A percentile compares a stretch with the other conserved stretches of the same genome.
These are phyloP conservation scores for Sinelater perroti DNA, from an alignment of 2,888 invertebrate genomes.

Conservation along the genomic window DNA sequence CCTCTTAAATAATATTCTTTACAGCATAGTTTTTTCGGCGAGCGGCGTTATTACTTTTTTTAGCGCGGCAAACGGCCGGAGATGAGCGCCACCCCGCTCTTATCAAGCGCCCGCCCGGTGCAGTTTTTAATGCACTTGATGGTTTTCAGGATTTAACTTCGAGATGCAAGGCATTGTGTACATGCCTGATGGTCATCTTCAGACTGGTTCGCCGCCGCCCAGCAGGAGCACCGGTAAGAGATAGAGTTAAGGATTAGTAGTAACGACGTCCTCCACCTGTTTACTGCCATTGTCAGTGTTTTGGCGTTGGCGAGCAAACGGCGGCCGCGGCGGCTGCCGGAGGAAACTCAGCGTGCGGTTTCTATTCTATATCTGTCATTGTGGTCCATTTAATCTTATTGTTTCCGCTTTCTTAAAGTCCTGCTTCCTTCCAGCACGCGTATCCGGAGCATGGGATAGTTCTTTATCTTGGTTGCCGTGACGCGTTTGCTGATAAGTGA, in stretches of 20 bases:
- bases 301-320: no score
- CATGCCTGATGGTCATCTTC: slow-evolving; percentile 55
- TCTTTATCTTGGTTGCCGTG: slow-evolving; percentile 24
- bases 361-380: slow-evolving; percentile 38
- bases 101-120: no score
- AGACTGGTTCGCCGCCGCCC: slow-evolving; percentile 57
- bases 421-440: slow-evolving; percentile 30
- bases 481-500: slow-evolving; percentile 42
- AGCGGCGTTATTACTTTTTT: slow-evolving; percentile 26
- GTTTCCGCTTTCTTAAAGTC: slow-evolving; percentile 40
- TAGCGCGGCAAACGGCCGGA: background rate
- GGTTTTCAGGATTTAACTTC: slow-evolving; percentile 54
- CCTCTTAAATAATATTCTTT: slow-evolving; percentile 37
- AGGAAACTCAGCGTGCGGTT: slow-evolving; percentile 35
- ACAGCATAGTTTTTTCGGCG: slow-evolving; percentile 26
- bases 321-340: no score
- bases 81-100: no score
- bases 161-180: slow-evolving; percentile 60
- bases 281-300: no score
- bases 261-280: no score
- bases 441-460: slow-evolving; percentile 32
- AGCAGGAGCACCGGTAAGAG: slow-evolving; percentile 54
- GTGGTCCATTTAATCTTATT: slow-evolving; percentile 43
- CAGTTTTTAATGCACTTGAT: slow-evolving; percentile 8
- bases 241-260: no score